Percentiles rank a stretch among this genome's conserved stretches.
phyloP scores from a whole-genome alignment of 2,888 invertebrate genomes.

The Leucoptera coffeella region DNA sequence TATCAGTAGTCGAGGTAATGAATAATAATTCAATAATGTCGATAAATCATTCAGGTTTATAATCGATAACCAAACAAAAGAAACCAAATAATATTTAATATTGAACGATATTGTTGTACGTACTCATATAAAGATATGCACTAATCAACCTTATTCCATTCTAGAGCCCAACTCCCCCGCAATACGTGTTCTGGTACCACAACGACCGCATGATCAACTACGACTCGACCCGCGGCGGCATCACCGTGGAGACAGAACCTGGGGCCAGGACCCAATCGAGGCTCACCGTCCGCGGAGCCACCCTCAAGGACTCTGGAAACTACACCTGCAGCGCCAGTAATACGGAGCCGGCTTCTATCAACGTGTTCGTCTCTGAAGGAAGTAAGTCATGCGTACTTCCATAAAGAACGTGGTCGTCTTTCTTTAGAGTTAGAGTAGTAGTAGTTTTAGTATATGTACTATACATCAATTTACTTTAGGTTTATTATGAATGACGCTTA shows the following conservation, averaged over 20 bases:
- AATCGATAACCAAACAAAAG: too few species aligned
- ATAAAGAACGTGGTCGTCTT: background rate
- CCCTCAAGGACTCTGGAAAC: constrained; percentile 84
- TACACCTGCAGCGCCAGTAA: constrained; percentile 88
- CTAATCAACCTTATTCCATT: too few species aligned
- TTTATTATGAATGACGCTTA: too few species aligned
- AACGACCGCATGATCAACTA: constrained; percentile 93
- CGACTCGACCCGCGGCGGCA: constrained; percentile 73
- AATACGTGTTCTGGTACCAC: constrained; percentile 95
- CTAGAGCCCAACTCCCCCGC: constrained; percentile 88
- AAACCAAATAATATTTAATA: too few species aligned
- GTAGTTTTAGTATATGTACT: too few species aligned
- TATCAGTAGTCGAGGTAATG: too few species aligned
- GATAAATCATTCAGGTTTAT: too few species aligned
- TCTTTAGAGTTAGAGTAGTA: background rate
- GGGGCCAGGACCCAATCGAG: constrained; percentile 81
- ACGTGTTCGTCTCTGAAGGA: constrained; percentile 88
- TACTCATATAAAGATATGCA: too few species aligned
- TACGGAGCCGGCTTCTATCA: constrained; percentile 83
- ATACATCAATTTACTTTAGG: too few species aligned
- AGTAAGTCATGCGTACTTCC: constrained; percentile 30
- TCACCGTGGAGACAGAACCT: constrained; percentile 81
- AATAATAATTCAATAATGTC: too few species aligned
- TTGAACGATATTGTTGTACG: too few species aligned
- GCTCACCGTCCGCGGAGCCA: constrained; percentile 78